Conservation (phyloP, 2,113 vertebrate genomes). For the Marcusenius ussheri region DNA sequence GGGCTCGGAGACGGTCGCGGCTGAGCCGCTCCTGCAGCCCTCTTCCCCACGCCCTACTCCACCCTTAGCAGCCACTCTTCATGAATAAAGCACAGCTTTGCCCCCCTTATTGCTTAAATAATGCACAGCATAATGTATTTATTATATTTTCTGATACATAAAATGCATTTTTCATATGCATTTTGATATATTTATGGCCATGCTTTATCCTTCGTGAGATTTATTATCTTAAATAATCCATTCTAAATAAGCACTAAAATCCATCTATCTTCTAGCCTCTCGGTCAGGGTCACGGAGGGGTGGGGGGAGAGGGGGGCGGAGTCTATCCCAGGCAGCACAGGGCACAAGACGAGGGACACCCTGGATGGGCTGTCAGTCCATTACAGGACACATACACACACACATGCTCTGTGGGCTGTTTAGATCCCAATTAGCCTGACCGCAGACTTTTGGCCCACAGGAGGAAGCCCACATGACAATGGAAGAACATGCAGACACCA, state of each 20-base stretch:
- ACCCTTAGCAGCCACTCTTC: background rate
- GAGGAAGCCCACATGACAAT: background rate
- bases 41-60: background rate
- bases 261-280: background rate
- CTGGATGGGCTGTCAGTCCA: background rate
- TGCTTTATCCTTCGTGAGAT: background rate
- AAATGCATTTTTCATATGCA: constrained; percentile 3
- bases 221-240: constrained; percentile 5
- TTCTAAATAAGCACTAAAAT: background rate
- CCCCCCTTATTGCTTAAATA: background rate
- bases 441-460: background rate
- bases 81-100: background rate
- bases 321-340: background rate
- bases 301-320: background rate
- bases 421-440: background rate
- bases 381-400: background rate
- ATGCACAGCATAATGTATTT: constrained; percentile 5
- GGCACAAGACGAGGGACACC: background rate
- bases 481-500: background rate
- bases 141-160: constrained; percentile 5
- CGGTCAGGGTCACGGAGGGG: background rate
- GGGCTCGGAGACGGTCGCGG: background rate
- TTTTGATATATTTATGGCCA: background rate
- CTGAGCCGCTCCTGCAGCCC: background rate
- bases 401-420: background rate